Evolutionary conservation across 2,797 vertebrate species (phyloP).

Genomic region (Aeoliscus strigatus): DNA sequence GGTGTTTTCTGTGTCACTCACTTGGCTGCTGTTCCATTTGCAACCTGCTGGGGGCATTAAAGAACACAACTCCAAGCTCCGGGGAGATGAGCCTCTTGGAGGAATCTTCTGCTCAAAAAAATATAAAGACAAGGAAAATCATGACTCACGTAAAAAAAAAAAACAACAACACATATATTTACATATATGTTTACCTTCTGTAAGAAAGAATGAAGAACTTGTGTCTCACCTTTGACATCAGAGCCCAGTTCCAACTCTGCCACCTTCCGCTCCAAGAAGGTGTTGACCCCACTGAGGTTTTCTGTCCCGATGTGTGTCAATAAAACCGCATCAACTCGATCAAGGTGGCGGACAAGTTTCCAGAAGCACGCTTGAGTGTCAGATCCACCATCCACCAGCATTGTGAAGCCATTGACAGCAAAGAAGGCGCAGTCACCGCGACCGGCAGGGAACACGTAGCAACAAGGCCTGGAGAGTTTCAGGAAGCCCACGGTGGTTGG

Average conservation of each 20-base stretch:
- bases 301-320: conserved; percentile 82
- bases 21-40: conserved; percentile 48
- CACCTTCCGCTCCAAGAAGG: conserved; percentile 87
- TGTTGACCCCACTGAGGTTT: conserved; percentile 78
- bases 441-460: conserved; percentile 93
- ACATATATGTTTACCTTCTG: background rate
- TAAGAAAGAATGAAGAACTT: conserved; percentile 31
- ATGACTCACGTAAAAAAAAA: conserved; percentile 3
- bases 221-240: conserved; percentile 80
- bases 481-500: conserved; percentile 89
- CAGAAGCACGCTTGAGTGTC: conserved; percentile 91
- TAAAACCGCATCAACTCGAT: conserved; percentile 88
- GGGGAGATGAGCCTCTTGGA: conserved; percentile 88
- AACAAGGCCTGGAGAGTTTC: conserved; percentile 93
- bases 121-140: background rate
- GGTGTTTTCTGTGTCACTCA: conserved; percentile 53
- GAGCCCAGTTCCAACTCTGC: conserved; percentile 79
- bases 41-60: conserved; percentile 78
- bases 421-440: conserved; percentile 91
- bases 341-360: conserved; percentile 94
- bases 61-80: conserved; percentile 88
- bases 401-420: conserved; percentile 89
- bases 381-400: conserved; percentile 89
- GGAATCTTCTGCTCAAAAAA: conserved; percentile 67
- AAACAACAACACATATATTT: background rate